A percentile compares a stretch with the other conserved stretches of the same genome.
Conservation (phyloP, 2,797 vertebrate genomes). For the Hydrophis major region DNA sequence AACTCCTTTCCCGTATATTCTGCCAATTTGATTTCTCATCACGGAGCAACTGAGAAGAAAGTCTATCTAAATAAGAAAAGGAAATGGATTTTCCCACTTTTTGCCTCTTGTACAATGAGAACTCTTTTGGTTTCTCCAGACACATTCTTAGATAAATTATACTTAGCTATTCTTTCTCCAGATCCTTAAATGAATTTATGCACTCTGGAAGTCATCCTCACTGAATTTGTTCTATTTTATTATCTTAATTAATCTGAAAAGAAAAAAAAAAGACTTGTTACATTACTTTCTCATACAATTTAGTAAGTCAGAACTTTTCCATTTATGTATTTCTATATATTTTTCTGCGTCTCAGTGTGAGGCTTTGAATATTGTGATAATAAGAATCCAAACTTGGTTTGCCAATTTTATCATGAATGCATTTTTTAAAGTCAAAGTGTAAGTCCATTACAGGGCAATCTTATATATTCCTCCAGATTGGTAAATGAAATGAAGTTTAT, state of each 20-base stretch:
- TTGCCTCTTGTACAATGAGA: constrained; percentile 14
- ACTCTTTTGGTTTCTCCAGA: constrained; percentile 8
- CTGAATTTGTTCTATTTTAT: constrained; percentile 44
- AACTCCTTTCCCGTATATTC: constrained; percentile 6
- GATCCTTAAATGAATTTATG: constrained; percentile 48
- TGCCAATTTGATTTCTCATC: background rate
- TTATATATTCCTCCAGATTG: background rate
- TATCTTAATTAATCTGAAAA: constrained; percentile 38
- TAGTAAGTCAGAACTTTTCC: background rate
- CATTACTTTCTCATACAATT: constrained; percentile 32
- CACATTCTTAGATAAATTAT: constrained; percentile 35
- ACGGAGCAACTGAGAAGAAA: constrained; percentile 24
- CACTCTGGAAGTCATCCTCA: constrained; percentile 43
- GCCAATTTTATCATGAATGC: background rate
- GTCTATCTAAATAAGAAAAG: constrained; percentile 21
- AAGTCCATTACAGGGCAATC: background rate
- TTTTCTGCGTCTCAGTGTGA: background rate
- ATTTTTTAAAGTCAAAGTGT: background rate
- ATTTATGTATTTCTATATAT: background rate
- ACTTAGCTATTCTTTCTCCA: constrained; percentile 40
- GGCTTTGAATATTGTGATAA: background rate
- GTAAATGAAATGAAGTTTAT: background rate
- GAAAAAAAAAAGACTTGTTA: constrained; percentile 18
- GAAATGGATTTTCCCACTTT: background rate
- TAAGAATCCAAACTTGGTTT: background rate